These are phyloP conservation scores for Larimichthys crocea DNA, from an alignment of 2,113 vertebrate genomes.

Conservation along the genomic window DNA sequence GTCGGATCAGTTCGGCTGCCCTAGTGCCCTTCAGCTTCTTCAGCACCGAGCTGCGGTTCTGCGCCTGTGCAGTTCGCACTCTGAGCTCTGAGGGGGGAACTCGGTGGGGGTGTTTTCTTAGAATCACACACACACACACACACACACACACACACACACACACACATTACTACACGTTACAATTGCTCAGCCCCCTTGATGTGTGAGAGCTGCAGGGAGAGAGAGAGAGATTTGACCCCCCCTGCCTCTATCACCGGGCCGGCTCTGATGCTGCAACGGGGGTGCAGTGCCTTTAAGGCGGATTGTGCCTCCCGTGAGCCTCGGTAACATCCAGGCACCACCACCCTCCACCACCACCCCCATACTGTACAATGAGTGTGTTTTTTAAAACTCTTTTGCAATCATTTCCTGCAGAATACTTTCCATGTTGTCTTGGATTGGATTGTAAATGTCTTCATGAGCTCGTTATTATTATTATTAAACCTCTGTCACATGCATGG, in stretches of 20 bases:
- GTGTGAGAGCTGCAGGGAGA: constrained; percentile 33
- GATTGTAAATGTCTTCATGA: background rate
- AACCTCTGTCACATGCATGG: background rate
- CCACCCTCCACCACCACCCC: background rate
- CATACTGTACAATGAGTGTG: background rate
- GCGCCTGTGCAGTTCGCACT: constrained; percentile 72
- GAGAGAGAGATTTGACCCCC: constrained; percentile 16
- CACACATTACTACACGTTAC: background rate
- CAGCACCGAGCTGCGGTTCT: constrained; percentile 42
- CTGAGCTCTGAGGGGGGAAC: constrained; percentile 46
- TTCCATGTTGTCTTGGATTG: no score
- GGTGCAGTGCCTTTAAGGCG: background rate
- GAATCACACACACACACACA: constrained; percentile 35
- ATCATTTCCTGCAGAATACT: background rate
- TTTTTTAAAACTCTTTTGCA: background rate
- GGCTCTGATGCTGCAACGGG: constrained; percentile 71
- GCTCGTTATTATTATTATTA: no score
- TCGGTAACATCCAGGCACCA: background rate
- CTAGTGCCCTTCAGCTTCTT: constrained; percentile 61
- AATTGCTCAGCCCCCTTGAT: constrained; percentile 29
- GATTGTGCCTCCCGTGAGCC: constrained; percentile 4
- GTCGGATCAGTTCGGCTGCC: constrained; percentile 42
- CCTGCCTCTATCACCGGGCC: constrained; percentile 40
- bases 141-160: constrained; percentile 14
- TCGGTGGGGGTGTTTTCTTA: constrained; percentile 69